Evolutionary conservation across 92 coral and sea anemone species (phyloP), one percentile per base, ranked within the genome.

Genomic region (Diadumene lineata): DNA sequence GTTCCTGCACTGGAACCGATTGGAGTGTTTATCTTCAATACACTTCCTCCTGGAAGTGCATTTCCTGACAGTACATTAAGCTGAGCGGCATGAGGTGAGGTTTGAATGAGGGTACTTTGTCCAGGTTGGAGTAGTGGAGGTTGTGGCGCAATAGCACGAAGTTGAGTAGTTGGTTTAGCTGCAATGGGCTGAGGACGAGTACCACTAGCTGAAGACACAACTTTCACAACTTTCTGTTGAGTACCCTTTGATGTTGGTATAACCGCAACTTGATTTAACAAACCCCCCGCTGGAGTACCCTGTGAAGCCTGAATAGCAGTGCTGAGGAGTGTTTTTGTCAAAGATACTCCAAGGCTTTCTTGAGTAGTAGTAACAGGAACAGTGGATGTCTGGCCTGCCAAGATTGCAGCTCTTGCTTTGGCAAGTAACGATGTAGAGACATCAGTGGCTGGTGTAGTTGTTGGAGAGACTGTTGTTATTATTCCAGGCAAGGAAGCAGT

Each of bases 41-140:
- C 76, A 70, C 66, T 80, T n/a, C 86, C 74, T 28, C 88, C 89
- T 79, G 76, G 87, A 46, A 64, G 29, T 28, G 79, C 69, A 22
- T 81, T 61, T 30, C 81, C 82, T 21, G 64, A 61, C 23, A 31
- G 70, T 22, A 78, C 58, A 46, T 89, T 70, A 48, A 78, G 24
- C 74, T 72, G 88, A 51, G 80, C 46, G n/a, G 87, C 63, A 17
- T 76, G 81, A 50, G 83, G 43, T 25, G 82, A 1, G 24, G 79
- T 68, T 22, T 91, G 81, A 30, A 76, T 80, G 17, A 80, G 51
- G 18, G 85, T 82, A 21, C 65, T 68, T 17, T 69, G 87, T 8
- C 83, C 84, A 24, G 80, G 58, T 44, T 74, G 69, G 32, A 74
- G 22, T 43, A 56, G 73, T 64, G 60, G 64, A 4, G 81, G 72